phyloP scores from a whole-genome alignment of 2,797 vertebrate species.

The Valencia hispanica region DNA sequence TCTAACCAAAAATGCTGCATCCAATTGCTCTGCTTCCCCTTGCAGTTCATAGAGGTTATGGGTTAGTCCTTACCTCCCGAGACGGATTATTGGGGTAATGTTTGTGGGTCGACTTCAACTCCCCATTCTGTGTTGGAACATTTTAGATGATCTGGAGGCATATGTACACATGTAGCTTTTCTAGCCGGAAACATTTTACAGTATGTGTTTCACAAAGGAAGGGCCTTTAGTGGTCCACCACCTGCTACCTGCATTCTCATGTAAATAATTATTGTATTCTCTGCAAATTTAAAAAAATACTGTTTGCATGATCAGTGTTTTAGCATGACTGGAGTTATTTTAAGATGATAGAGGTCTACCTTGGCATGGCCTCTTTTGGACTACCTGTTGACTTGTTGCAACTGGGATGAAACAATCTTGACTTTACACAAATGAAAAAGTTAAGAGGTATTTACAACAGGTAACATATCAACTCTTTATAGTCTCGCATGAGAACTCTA shows the following conservation, averaged over 20 bases:
- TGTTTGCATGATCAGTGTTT: neutral
- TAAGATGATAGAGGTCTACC: neutral
- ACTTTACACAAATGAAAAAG: too few species aligned
- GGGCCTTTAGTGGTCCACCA: neutral
- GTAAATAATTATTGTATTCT: neutral
- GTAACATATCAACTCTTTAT: neutral
- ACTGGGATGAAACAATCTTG: neutral
- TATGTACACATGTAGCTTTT: neutral
- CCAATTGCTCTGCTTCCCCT: neutral
- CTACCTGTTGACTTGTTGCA: neutral
- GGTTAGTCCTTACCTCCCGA: neutral
- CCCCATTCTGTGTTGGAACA: neutral
- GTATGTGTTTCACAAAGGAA: neutral
- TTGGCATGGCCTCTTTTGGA: neutral
- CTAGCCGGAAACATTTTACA: neutral
- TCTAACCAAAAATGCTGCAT: neutral
- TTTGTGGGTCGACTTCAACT: neutral
- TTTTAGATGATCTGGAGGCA: neutral
- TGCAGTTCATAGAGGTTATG: neutral
- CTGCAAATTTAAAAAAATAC: neutral
- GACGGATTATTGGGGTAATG: neutral
- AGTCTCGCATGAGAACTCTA: neutral
- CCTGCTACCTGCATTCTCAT: neutral
- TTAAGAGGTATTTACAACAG: too few species aligned
- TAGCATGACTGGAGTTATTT: neutral